Evolutionary conservation across 1,140 invertebrate species (phyloP).

Genomic region (Zophobas morio): DNA sequence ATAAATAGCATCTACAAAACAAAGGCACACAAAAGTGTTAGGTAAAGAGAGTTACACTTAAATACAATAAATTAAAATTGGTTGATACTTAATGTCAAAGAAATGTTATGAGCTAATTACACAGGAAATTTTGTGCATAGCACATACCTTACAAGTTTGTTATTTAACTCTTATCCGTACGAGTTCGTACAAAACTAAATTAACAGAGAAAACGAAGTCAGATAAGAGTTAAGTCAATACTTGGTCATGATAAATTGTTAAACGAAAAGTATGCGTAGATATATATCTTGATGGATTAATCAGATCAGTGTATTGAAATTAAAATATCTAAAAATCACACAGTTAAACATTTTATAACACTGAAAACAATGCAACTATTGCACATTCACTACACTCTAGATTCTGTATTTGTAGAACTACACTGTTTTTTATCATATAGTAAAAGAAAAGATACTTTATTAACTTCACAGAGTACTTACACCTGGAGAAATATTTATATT

Average conservation of each 20-base stretch:
- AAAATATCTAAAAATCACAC: constrained; percentile 45
- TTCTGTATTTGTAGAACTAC: constrained; percentile 26
- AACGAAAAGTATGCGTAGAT: background rate
- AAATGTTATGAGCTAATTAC: constrained; percentile 34
- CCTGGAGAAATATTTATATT: constrained; percentile 43
- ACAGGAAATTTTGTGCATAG: constrained; percentile 57
- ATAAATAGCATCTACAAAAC: constrained; percentile 60
- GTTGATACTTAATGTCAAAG: constrained; percentile 10
- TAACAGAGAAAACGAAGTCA: background rate
- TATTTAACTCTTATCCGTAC: constrained; percentile 10
- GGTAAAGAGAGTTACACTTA: constrained; percentile 43
- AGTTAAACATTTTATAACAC: constrained; percentile 43
- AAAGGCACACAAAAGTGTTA: constrained; percentile 55
- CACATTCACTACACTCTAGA: constrained; percentile 40
- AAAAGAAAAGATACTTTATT: constrained; percentile 37
- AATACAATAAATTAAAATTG: constrained; percentile 37
- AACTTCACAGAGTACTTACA: constrained; percentile 38
- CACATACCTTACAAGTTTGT: constrained; percentile 55
- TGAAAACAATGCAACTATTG: constrained; percentile 46
- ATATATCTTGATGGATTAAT: constrained; percentile 15
- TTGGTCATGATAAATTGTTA: background rate
- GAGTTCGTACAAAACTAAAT: background rate
- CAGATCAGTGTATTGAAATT: constrained; percentile 34
- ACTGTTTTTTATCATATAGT: constrained; percentile 9
- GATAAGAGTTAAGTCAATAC: constrained; percentile 30